These are phyloP conservation scores for Caenorhabditis sp. DNA, from an alignment of 2,888 invertebrate genomes.

Conservation along the genomic window DNA sequence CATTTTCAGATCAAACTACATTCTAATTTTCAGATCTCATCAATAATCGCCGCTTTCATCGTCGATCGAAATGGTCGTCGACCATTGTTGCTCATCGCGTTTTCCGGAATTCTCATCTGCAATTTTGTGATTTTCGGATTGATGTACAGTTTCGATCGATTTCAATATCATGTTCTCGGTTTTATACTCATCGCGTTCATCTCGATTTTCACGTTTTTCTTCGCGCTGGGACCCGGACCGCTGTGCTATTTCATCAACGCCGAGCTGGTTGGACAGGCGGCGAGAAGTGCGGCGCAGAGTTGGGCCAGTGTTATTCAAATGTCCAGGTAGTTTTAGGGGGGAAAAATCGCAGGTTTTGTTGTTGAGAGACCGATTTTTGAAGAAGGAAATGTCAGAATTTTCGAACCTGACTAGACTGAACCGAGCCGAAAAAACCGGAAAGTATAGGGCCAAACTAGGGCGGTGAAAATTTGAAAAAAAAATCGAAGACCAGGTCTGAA, in stretches of 20 bases:
- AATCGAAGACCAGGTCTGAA: too few species aligned
- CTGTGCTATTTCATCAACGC: conserved; percentile 63
- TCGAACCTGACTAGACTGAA: too few species aligned
- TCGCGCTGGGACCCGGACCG: conserved; percentile 64
- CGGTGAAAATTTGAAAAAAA: too few species aligned
- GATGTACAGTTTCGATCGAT: conserved; percentile 51
- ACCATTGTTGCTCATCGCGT: conserved; percentile 51
- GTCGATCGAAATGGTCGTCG: conserved; percentile 64
- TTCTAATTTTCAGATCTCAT: conserved; percentile 53
- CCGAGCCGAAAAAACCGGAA: too few species aligned
- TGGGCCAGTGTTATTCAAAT: conserved; percentile 64
- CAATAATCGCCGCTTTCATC: conserved; percentile 48
- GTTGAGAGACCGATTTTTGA: too few species aligned
- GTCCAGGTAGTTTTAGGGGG: conserved; percentile 40
- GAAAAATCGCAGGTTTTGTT: too few species aligned
- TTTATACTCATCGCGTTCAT: conserved; percentile 55
- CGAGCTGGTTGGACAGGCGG: conserved; percentile 59
- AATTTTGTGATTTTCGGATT: conserved; percentile 47
- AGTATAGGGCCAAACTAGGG: too few species aligned
- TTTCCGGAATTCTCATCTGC: conserved; percentile 43
- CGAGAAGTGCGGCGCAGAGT: conserved; percentile 60
- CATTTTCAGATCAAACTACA: too few species aligned
- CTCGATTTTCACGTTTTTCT: conserved; percentile 58
- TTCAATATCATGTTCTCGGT: conserved; percentile 49
- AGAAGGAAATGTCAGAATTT: too few species aligned